Conservation (phyloP, 2,113 vertebrate species). For the Neoarius graeffei region DNA sequence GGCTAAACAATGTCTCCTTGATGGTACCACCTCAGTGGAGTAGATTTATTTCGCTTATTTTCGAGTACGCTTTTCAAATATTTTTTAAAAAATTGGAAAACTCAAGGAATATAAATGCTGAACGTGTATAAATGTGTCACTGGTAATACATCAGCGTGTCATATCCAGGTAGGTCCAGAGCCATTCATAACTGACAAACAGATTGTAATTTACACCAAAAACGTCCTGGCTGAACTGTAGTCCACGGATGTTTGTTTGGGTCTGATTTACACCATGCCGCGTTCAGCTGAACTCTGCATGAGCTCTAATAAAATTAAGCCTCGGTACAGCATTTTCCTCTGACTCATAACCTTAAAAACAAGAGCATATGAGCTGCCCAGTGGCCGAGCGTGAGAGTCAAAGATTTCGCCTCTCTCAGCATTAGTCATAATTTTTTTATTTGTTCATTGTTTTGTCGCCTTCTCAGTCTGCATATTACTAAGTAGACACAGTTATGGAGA, state of each 20-base stretch:
- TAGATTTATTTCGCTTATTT: no score
- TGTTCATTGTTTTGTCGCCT: slow-evolving; percentile 42
- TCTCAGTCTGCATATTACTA: slow-evolving; percentile 30
- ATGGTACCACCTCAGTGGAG: no score
- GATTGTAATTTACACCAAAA: not conserved
- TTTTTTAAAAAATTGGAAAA: no score
- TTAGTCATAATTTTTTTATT: slow-evolving; percentile 46
- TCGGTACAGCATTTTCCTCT: not conserved
- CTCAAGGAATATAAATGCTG: not conserved
- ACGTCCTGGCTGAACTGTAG: not conserved
- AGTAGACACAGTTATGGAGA: slow-evolving; percentile 41
- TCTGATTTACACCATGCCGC: slow-evolving; percentile 5
- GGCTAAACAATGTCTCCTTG: no score
- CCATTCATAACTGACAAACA: not conserved
- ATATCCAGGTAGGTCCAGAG: not conserved
- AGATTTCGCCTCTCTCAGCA: slow-evolving; percentile 46
- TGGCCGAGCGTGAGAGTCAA: slow-evolving; percentile 6
- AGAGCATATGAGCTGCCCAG: slow-evolving; percentile 18
- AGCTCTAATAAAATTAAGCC: slow-evolving; percentile 21
- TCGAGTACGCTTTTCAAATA: no score
- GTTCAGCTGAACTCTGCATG: slow-evolving; percentile 12
- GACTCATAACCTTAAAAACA: slow-evolving; percentile 31
- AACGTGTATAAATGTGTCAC: not conserved
- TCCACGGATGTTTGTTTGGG: not conserved
- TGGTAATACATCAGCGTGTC: not conserved